Evolutionary conservation across 92 coral and sea anemone genomes (phyloP).

Genomic region (Anthopleura xanthogrammica): DNA sequence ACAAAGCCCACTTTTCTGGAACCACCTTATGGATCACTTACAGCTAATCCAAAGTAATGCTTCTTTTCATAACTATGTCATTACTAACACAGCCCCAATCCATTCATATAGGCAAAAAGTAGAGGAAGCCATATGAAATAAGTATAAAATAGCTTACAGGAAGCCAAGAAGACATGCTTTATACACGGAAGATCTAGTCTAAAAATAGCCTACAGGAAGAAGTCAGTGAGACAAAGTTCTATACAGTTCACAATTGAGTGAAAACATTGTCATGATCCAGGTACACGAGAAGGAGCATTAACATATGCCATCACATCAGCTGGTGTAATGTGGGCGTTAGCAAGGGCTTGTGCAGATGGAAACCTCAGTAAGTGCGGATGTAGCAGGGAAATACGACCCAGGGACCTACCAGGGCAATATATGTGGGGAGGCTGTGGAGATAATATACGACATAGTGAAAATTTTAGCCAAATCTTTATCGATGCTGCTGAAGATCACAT

Average conservation of each 20-base stretch:
- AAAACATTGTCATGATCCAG: constrained; percentile 30
- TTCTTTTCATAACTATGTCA: too few species aligned
- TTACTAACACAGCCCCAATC: too few species aligned
- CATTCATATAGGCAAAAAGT: too few species aligned
- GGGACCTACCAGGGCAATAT: constrained; percentile 26
- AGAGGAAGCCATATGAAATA: too few species aligned
- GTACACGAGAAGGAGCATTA: constrained; percentile 72
- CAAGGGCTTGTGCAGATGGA: constrained; percentile 75
- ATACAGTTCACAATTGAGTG: not conserved
- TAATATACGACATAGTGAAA: constrained; percentile 45
- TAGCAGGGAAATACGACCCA: constrained; percentile 53
- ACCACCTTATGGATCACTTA: too few species aligned
- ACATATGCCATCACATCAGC: constrained; percentile 84
- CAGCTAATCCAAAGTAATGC: too few species aligned
- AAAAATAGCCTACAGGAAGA: not conserved
- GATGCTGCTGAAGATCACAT: constrained; percentile 47
- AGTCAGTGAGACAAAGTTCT: not conserved
- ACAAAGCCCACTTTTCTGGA: too few species aligned
- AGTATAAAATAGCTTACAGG: not conserved
- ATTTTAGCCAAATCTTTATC: constrained; percentile 51
- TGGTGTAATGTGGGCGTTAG: constrained; percentile 73
- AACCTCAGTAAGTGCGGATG: constrained; percentile 76
- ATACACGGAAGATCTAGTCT: not conserved
- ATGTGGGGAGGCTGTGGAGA: constrained; percentile 81
- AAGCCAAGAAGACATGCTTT: not conserved